phyloP scores from a whole-genome alignment of 2,113 vertebrate genomes.

The Cathartes aura region DNA sequence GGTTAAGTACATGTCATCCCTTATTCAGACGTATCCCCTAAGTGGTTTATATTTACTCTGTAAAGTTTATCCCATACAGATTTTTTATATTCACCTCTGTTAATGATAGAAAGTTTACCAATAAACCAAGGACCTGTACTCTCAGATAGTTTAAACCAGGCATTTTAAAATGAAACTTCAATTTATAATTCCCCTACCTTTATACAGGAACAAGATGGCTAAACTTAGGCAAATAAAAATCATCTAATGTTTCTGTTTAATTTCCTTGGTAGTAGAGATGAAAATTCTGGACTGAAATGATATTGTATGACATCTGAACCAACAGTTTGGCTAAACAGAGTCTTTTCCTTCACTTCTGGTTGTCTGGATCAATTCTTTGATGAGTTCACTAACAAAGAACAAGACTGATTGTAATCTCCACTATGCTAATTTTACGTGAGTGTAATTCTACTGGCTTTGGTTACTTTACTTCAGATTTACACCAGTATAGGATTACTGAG shows the following conservation, averaged over 20 bases:
- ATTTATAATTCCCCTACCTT: constrained; percentile 15
- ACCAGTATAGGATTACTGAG: neutral
- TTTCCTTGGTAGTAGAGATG: constrained; percentile 70
- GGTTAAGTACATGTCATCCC: neutral
- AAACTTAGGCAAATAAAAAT: constrained; percentile 57
- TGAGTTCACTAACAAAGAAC: constrained; percentile 13
- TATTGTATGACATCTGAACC: constrained; percentile 69
- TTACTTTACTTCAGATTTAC: constrained; percentile 23
- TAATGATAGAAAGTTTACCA: neutral
- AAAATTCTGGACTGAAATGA: constrained; percentile 75
- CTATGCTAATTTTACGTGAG: constrained; percentile 4
- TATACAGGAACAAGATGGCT: constrained; percentile 29
- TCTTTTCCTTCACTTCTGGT: constrained; percentile 48
- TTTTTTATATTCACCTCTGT: neutral
- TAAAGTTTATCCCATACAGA: neutral
- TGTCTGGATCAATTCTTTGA: constrained; percentile 68
- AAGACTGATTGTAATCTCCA: neutral
- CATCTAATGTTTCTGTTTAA: constrained; percentile 72
- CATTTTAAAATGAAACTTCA: neutral
- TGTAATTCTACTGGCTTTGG: neutral
- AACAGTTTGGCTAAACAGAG: constrained; percentile 62
- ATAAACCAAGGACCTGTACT: neutral
- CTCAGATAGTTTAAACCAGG: neutral
- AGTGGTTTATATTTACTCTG: neutral
- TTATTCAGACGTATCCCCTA: neutral